Percentiles rank a stretch among this genome's conserved stretches.
Conservation (phyloP, 2,888 invertebrate genomes). For the Cylloceria caligata region DNA sequence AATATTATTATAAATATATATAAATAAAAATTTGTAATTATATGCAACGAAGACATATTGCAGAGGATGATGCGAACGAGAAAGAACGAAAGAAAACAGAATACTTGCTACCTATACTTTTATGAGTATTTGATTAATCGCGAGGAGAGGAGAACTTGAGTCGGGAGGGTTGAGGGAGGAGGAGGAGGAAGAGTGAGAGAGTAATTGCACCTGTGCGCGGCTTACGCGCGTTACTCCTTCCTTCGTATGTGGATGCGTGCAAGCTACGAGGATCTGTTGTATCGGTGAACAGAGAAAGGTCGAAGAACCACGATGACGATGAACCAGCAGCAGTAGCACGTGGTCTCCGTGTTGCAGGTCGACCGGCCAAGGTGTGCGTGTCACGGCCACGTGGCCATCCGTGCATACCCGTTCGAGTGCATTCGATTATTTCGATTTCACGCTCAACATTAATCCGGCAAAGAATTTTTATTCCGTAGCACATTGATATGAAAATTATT, state of each 20-base stretch:
- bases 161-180: too few relatives aligned
- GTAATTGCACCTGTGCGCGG: conserved; percentile 40
- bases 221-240: neutral
- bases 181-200: too few relatives aligned
- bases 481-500: neutral
- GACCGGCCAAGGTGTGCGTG: conserved; percentile 73
- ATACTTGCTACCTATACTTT: neutral
- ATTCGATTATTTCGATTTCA: conserved; percentile 6
- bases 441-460: neutral
- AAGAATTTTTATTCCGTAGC: neutral
- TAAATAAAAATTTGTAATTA: too few relatives aligned
- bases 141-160: neutral
- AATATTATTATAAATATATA: too few relatives aligned
- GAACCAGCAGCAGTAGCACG: conserved; percentile 22
- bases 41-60: neutral
- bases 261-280: conserved; percentile 5
- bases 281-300: conserved; percentile 51
- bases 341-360: conserved; percentile 40
- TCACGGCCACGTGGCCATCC: conserved; percentile 73
- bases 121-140: neutral
- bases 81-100: neutral
- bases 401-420: conserved; percentile 2
- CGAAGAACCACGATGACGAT: conserved; percentile 52
- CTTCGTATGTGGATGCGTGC: conserved; percentile 10
- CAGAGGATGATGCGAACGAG: neutral